Evolutionary conservation across 2,888 invertebrate genomes (phyloP).

Genomic region (Catocala fraxini): DNA sequence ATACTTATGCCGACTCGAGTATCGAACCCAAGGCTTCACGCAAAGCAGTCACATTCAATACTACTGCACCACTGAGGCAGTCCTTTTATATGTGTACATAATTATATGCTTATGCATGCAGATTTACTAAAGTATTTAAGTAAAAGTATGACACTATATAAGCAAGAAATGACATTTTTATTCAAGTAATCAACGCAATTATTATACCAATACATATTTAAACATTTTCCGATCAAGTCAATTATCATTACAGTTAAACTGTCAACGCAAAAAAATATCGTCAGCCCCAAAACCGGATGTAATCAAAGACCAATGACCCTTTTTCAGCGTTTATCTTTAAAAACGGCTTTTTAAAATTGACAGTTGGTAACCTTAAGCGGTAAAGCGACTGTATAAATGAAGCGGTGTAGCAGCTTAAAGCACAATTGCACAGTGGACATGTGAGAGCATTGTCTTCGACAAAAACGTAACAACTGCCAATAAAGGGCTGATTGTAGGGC

Average conservation of each 20-base stretch:
- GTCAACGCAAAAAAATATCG: conserved; percentile 51
- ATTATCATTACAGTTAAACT: neutral
- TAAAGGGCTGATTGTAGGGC: conserved; percentile 41
- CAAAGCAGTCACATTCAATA: too few relatives aligned
- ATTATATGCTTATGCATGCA: too few relatives aligned
- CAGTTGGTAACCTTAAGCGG: conserved; percentile 35
- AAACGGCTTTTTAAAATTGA: conserved; percentile 30
- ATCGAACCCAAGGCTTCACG: too few relatives aligned
- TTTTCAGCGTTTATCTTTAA: conserved; percentile 7
- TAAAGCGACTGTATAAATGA: conserved; percentile 37
- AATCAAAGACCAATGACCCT: conserved; percentile 18
- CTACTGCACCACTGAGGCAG: too few relatives aligned
- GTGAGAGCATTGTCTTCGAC: conserved; percentile 48
- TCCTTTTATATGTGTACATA: too few relatives aligned
- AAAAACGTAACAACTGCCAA: conserved; percentile 54
- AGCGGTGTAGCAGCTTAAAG: conserved; percentile 32
- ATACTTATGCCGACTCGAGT: too few relatives aligned
- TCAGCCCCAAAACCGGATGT: conserved; percentile 4
- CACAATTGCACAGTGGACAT: conserved; percentile 48
- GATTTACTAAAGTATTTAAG: too few relatives aligned
- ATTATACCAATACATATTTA: too few relatives aligned
- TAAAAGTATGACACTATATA: too few relatives aligned
- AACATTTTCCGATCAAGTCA: neutral
- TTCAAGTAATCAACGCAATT: too few relatives aligned
- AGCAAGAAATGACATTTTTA: neutral